phyloP scores from a whole-genome alignment of 2,888 invertebrate genomes.

The Apantesis nais region DNA sequence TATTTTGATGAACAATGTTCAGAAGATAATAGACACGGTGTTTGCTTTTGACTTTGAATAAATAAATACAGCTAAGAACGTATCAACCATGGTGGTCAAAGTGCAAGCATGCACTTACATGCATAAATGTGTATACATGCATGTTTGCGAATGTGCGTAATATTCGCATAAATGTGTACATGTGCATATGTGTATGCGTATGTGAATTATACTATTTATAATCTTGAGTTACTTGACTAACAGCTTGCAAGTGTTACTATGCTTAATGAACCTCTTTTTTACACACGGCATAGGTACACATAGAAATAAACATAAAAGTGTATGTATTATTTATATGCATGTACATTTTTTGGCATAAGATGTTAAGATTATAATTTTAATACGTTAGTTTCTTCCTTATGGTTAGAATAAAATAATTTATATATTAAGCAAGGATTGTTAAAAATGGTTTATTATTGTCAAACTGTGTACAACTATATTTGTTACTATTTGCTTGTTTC shows the following conservation, averaged over 20 bases:
- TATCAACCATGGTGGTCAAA: neutral
- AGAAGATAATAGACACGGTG: constrained; percentile 26
- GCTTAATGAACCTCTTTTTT: neutral
- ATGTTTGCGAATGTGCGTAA: too few relatives aligned
- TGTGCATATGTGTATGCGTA: neutral
- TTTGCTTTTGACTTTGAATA: constrained; percentile 28
- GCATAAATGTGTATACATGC: neutral
- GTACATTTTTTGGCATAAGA: neutral
- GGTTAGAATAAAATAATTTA: neutral
- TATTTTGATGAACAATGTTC: constrained; percentile 26
- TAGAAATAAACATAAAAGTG: neutral
- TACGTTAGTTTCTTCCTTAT: neutral
- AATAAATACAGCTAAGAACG: constrained; percentile 37
- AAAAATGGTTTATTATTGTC: too few relatives aligned
- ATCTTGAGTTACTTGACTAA: neutral
- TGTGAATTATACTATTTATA: neutral
- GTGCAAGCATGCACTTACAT: neutral
- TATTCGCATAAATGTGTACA: neutral
- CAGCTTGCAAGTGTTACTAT: neutral
- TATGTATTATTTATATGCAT: neutral
- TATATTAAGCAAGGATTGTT: too few relatives aligned
- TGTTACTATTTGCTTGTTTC: too few relatives aligned
- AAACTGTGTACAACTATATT: too few relatives aligned
- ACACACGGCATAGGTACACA: too few relatives aligned
- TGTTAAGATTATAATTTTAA: neutral